Evolutionary conservation across 2,113 vertebrate species (phyloP).

Genomic region (Cacatua alba): DNA sequence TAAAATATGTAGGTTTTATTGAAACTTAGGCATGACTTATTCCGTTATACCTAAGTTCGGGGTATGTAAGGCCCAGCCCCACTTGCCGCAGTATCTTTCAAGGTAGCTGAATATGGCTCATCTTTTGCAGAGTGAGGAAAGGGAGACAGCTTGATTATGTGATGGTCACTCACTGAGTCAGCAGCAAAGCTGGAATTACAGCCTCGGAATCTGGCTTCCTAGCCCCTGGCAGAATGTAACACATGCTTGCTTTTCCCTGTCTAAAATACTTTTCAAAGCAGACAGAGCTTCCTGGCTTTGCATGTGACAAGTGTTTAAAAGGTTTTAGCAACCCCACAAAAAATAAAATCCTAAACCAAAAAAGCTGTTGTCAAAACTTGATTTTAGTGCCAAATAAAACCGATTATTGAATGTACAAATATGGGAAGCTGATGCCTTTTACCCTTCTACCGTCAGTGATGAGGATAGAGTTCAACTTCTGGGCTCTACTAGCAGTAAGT

Average conservation of each 20-base stretch:
- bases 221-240: background rate
- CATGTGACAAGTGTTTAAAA: background rate
- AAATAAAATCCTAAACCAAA: background rate
- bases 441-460: background rate
- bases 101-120: background rate
- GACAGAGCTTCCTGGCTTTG: background rate
- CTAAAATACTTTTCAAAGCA: background rate
- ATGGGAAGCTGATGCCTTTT: background rate
- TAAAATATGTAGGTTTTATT: background rate
- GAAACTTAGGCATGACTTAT: background rate
- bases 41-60: background rate
- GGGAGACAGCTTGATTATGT: fast-evolving
- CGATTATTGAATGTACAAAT: background rate
- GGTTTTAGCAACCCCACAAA: background rate
- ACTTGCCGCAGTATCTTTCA: fast-evolving
- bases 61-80: background rate
- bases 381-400: background rate
- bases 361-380: background rate
- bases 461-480: background rate
- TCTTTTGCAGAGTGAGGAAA: background rate
- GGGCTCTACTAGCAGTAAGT: background rate
- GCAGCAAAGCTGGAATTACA: background rate
- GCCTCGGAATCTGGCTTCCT: background rate
- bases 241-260: background rate
- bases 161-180: background rate